phyloP scores from a whole-genome alignment of 2,888 invertebrate species.

The Steinernema carpocapsae region DNA sequence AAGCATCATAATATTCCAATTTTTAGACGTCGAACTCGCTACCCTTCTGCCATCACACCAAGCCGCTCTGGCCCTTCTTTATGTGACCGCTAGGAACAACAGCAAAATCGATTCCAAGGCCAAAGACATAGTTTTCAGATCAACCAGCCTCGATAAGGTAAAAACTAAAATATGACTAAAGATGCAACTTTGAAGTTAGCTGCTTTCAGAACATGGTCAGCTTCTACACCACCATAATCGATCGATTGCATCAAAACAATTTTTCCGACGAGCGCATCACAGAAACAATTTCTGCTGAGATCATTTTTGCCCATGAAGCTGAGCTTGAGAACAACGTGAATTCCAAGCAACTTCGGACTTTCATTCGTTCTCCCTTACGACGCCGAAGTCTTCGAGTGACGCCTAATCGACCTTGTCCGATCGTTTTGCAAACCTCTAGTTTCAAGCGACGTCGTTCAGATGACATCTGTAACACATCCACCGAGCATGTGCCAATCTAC shows the following conservation, averaged over 20 bases:
- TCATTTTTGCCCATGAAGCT: conserved; percentile 12
- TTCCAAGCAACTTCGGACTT: too few relatives aligned
- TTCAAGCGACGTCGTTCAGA: background rate
- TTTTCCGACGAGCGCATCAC: conserved; percentile 9
- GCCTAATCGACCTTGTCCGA: conserved; percentile 16
- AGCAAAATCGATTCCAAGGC: background rate
- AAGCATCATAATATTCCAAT: too few relatives aligned
- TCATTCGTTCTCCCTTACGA: background rate
- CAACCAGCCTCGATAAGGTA: conserved; percentile 15
- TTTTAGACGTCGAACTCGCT: conserved; percentile 25
- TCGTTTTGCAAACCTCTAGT: background rate
- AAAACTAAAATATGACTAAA: too few relatives aligned
- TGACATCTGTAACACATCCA: background rate
- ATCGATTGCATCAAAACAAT: background rate
- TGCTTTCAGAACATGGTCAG: conserved; percentile 18
- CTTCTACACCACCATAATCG: background rate
- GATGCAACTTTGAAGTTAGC: too few relatives aligned
- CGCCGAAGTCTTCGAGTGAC: background rate
- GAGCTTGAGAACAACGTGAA: background rate
- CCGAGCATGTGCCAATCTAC: background rate
- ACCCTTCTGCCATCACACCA: conserved; percentile 27
- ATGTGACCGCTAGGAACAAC: background rate
- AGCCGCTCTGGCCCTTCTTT: conserved; percentile 24
- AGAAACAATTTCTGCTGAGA: conserved; percentile 21
- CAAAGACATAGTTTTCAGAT: background rate